Conservation (phyloP, 1,140 invertebrate species). For the Ceratosolen fusciceps region DNA sequence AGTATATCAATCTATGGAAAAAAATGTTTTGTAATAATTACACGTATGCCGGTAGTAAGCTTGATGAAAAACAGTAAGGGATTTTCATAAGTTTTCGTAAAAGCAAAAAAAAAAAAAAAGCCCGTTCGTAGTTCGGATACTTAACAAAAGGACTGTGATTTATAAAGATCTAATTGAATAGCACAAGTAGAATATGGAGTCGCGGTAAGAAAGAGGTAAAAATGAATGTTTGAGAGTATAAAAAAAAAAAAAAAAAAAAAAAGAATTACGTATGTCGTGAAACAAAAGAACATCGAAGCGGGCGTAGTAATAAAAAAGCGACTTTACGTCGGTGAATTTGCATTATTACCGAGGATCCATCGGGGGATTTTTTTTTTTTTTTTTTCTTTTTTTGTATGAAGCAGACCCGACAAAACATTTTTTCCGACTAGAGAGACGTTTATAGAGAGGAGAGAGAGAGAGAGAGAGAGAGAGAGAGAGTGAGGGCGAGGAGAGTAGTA, state of each 20-base stretch:
- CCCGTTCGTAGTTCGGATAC: background rate
- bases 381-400: no score
- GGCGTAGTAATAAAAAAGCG: no score
- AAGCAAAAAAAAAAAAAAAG: no score
- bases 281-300: no score
- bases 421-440: no score
- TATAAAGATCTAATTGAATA: background rate
- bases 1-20: background rate
- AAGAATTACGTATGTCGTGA: no score
- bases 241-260: background rate
- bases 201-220: background rate
- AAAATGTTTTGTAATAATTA: background rate
- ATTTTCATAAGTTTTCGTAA: background rate
- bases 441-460: no score
- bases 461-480: no score
- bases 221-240: background rate
- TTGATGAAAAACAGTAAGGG: background rate
- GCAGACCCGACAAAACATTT: no score
- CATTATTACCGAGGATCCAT: background rate
- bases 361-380: background rate
- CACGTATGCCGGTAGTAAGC: background rate
- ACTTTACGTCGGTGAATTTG: no score
- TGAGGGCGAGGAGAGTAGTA: background rate
- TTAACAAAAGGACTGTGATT: background rate
- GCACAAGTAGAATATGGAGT: background rate